Evolutionary conservation across 2,888 invertebrate species (phyloP), one percentile per base, ranked within the genome.

Genomic region (Linnaemya tessellans): DNA sequence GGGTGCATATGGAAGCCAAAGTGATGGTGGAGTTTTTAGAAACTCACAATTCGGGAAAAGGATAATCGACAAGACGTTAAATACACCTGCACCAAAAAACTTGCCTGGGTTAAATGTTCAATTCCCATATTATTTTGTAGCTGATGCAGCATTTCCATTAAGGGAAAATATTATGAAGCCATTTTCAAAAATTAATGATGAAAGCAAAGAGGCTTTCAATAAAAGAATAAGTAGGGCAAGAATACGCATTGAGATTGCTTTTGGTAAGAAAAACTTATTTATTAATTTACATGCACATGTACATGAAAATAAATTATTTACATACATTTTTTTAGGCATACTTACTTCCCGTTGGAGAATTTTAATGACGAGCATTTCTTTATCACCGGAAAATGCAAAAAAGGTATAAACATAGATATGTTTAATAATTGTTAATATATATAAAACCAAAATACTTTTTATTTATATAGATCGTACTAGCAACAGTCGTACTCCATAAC

Each of bases 81-180:
- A 64, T 43, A 2, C 7, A 64, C 46, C 64, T 64, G 1, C 43
- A 43, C 15, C 43, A 64, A 43, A 22, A 65, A 65, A 65, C 25
- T 46, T 65, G 43, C 64, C 64, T 22, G 64, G 64, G 15, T 65
- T 43, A 15, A 43, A 65, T 65, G n/a, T 49, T 65, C n/a, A 41
- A 41, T 41, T 64, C 18, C 62, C 62, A 13, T 64, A 64, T 3
- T 64, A 22, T 43, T 64, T 64, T 51, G 68, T 51, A 51, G 68
- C 68, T 68, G 68, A 68, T 51, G 68, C 51, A 68, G 51, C 67
- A 9, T 67, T 67, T 67, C 67, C 67, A 2, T 30, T 67, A 67
- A 38, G 10, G 56, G 56, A 56, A 25, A 56, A 22, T 56, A 56
- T 56, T 5, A 56, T 56, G 56, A 56, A 56, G 25, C 56, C 56